phyloP scores from a whole-genome alignment of 2,113 vertebrate genomes.

The Phalacrocorax brasilianus region DNA sequence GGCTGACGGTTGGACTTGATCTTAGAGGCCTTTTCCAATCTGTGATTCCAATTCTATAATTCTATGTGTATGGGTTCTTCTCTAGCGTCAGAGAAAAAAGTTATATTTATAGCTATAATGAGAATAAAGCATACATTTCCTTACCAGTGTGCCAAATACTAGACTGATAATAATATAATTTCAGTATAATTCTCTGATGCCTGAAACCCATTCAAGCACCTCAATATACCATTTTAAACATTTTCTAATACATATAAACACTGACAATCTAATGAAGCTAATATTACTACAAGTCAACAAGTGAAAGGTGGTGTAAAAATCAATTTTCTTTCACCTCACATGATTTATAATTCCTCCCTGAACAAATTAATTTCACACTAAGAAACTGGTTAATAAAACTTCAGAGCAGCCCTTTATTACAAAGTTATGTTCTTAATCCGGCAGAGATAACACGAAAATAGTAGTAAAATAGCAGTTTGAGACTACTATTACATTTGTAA shows the following conservation, averaged over 20 bases:
- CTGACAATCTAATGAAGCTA: slow-evolving; percentile 64
- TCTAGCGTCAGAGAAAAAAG: background rate
- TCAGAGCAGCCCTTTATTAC: slow-evolving; percentile 2
- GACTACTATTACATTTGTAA: background rate
- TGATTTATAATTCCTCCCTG: slow-evolving; percentile 60
- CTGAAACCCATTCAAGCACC: slow-evolving; percentile 65
- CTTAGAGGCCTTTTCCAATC: too few species aligned
- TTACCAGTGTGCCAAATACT: slow-evolving; percentile 49
- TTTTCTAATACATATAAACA: slow-evolving; percentile 76
- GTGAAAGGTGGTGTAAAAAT: slow-evolving; percentile 66
- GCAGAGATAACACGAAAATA: background rate
- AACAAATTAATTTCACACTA: slow-evolving; percentile 75
- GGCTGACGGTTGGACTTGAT: too few species aligned
- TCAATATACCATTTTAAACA: slow-evolving; percentile 72
- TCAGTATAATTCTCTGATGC: slow-evolving; percentile 71
- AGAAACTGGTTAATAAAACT: slow-evolving; percentile 65
- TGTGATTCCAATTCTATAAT: too few species aligned
- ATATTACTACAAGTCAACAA: slow-evolving; percentile 52
- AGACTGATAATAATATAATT: slow-evolving; percentile 68
- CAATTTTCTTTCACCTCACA: slow-evolving; percentile 61
- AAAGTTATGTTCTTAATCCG: slow-evolving; percentile 10
- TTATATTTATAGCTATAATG: slow-evolving; percentile 37
- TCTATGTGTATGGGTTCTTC: background rate
- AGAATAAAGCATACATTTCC: slow-evolving; percentile 53
- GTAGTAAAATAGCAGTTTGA: background rate